These are phyloP conservation scores for Thymelicus lineola DNA, from an alignment of 2,888 invertebrate species.

Conservation along the genomic window DNA sequence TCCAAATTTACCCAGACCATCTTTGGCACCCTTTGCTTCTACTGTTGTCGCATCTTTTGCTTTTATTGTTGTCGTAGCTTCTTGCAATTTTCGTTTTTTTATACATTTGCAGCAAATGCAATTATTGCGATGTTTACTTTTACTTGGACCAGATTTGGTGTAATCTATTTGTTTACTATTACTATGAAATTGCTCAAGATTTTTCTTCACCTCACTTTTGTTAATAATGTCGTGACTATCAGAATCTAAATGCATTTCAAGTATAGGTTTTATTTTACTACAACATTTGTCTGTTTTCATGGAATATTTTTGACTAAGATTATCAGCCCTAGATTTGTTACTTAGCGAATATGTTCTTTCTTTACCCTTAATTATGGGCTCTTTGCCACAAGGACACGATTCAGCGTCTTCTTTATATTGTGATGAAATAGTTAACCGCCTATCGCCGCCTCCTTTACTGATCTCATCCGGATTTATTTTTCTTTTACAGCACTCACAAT, in stretches of 20 bases:
- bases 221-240: slow-evolving; percentile 43
- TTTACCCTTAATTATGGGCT: not conserved
- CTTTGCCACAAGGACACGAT: slow-evolving; percentile 20
- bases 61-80: not conserved
- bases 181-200: slow-evolving; percentile 32
- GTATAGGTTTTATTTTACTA: slow-evolving; percentile 22
- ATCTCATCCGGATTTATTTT: slow-evolving; percentile 40
- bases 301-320: slow-evolving; percentile 8
- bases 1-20: not conserved
- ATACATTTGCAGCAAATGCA: slow-evolving; percentile 11
- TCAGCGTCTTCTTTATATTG: slow-evolving; percentile 8
- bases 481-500: slow-evolving; percentile 40
- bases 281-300: slow-evolving; percentile 29
- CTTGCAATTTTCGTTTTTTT: not conserved
- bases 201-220: slow-evolving; percentile 41
- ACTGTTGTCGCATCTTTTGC: slow-evolving; percentile 12
- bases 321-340: not conserved
- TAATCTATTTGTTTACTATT: not conserved
- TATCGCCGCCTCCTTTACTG: slow-evolving; percentile 42
- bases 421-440: not conserved
- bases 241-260: slow-evolving; percentile 42
- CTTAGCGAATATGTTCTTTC: not conserved
- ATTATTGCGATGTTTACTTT: not conserved
- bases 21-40: slow-evolving; percentile 8
- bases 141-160: not conserved